phyloP scores from a whole-genome alignment of 2,797 vertebrate genomes.

The Pseudochirops cupreus region DNA sequence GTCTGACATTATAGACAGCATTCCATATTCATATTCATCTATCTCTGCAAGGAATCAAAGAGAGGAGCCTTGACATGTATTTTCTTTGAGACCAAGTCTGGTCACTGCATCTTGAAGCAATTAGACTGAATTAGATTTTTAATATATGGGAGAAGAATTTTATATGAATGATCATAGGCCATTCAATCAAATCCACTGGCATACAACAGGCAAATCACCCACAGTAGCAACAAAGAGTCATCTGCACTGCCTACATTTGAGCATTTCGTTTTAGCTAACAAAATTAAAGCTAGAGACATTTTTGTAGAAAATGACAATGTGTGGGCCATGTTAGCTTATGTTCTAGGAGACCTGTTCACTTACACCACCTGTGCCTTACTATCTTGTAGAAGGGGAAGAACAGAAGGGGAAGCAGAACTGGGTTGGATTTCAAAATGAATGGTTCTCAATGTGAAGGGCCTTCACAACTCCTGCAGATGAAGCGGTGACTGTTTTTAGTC shows the following conservation, averaged over 20 bases:
- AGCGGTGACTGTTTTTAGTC: conserved; percentile 66
- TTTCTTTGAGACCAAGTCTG: neutral
- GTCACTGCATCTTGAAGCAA: neutral
- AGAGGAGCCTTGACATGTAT: neutral
- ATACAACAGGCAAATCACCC: neutral
- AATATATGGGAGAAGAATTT: neutral
- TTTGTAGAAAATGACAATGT: neutral
- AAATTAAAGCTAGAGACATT: neutral
- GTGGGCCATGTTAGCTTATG: conserved; percentile 1
- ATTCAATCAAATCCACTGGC: neutral
- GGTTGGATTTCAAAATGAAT: conserved; percentile 27
- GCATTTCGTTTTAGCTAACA: conserved; percentile 15
- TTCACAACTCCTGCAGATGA: conserved; percentile 60
- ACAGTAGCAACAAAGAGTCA: neutral
- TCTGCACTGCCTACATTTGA: neutral
- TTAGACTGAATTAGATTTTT: neutral
- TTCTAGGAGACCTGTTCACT: neutral
- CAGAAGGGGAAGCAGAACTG: conserved; percentile 35
- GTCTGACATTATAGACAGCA: neutral
- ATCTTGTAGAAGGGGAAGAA: conserved; percentile 30
- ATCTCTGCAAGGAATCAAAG: neutral
- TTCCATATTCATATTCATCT: neutral
- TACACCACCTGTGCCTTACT: neutral
- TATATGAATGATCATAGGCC: neutral
- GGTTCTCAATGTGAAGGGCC: conserved; percentile 17